Conservation (phyloP, 2,888 invertebrate species). For the Ischnura elegans region DNA sequence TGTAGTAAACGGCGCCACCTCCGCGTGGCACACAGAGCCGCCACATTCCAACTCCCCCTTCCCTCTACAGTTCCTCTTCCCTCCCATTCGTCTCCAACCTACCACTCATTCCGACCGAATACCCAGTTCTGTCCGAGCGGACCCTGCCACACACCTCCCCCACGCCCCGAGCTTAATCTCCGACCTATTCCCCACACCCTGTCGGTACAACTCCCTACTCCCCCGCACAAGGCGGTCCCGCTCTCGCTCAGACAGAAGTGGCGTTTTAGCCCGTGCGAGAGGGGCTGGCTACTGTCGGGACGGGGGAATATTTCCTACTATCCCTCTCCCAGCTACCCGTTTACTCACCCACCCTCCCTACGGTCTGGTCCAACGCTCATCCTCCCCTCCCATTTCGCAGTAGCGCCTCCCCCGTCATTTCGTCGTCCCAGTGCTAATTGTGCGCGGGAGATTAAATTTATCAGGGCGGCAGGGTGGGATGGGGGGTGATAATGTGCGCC, state of each 20-base stretch:
- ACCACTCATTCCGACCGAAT: conserved; percentile 11
- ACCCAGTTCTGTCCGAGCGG: background rate
- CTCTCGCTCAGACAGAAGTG: too few species aligned
- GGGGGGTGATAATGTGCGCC: conserved; percentile 51
- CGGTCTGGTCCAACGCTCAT: background rate
- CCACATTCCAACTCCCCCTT: background rate
- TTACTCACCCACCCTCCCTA: background rate
- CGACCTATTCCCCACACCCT: conserved; percentile 33
- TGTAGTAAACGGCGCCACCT: conserved; percentile 53
- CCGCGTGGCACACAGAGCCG: background rate
- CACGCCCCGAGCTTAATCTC: conserved; percentile 31
- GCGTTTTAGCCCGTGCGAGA: too few species aligned
- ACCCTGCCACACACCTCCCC: background rate
- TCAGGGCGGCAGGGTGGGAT: background rate
- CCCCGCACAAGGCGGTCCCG: too few species aligned
- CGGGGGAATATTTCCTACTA: too few species aligned
- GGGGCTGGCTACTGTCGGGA: too few species aligned
- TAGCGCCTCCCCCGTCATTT: background rate
- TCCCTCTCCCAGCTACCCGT: too few species aligned
- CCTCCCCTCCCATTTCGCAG: background rate
- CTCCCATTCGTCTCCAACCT: conserved; percentile 47
- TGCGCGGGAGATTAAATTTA: conserved; percentile 66
- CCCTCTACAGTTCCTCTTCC: conserved; percentile 17
- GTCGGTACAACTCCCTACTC: too few species aligned
- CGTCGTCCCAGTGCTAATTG: conserved; percentile 62